A percentile compares a stretch with the other conserved stretches of the same genome.
Evolutionary conservation across 2,113 vertebrate species (phyloP).

Genomic region (Accipiter virgatus): DNA sequence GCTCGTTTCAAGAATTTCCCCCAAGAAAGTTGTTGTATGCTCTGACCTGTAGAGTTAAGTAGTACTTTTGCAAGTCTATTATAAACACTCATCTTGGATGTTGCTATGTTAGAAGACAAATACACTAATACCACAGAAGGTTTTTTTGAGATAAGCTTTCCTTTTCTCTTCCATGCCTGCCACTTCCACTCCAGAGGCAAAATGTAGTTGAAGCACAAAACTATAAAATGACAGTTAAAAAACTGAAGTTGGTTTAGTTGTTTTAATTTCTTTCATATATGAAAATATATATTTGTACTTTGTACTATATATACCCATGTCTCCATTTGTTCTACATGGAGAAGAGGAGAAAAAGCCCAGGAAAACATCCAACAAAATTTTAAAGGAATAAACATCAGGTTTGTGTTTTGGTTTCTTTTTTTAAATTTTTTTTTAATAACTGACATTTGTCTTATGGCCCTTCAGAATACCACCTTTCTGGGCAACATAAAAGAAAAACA

Average conservation of each 20-base stretch:
- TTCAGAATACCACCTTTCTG: background rate
- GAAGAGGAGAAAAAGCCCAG: background rate
- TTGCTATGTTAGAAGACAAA: background rate
- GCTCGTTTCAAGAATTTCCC: background rate
- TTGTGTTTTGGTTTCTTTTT: background rate
- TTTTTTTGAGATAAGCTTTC: slow-evolving; percentile 41
- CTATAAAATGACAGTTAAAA: background rate
- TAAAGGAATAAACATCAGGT: background rate
- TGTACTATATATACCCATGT: background rate
- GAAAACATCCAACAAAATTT: background rate
- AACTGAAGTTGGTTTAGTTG: background rate
- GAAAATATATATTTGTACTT: background rate
- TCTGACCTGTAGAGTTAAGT: background rate
- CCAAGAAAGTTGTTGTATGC: background rate
- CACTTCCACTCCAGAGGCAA: background rate
- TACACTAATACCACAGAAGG: slow-evolving; percentile 13
- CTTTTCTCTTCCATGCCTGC: background rate
- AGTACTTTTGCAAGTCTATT: background rate
- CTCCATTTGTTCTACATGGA: background rate
- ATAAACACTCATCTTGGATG: background rate
- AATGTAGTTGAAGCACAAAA: background rate
- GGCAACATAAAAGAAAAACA: background rate
- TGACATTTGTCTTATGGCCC: background rate
- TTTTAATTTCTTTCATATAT: background rate
- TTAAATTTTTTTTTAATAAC: background rate